A percentile compares a stretch with the other conserved stretches of the same genome.
phyloP scores from a whole-genome alignment of 2,113 vertebrate genomes.

The Bubo blakistoni region DNA sequence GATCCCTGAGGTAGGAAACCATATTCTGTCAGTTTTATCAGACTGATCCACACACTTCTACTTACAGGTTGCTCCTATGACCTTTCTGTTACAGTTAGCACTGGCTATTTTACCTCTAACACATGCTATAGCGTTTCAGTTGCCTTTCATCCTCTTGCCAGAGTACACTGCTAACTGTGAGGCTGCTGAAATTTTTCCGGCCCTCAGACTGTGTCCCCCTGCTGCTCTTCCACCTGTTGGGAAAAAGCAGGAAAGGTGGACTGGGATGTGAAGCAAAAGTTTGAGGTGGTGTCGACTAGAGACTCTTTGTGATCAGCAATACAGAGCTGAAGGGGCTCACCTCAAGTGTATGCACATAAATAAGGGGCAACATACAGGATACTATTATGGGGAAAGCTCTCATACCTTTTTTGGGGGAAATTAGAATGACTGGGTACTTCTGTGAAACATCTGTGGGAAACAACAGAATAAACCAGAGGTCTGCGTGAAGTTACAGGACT shows the following conservation, averaged over 20 bases:
- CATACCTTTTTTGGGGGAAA: not conserved
- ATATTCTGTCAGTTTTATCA: not conserved
- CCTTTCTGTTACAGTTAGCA: not conserved
- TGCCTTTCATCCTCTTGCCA: not conserved
- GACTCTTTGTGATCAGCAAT: not conserved
- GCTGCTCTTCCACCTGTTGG: not conserved
- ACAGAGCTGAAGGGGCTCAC: not conserved
- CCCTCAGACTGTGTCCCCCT: not conserved
- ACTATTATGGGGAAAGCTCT: not conserved
- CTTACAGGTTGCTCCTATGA: not conserved
- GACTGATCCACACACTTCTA: not conserved
- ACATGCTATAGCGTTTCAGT: not conserved
- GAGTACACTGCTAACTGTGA: not conserved
- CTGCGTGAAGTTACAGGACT: not conserved
- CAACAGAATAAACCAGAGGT: not conserved
- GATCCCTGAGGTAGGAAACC: not conserved
- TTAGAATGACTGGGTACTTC: not conserved
- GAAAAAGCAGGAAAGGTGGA: not conserved
- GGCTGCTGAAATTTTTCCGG: not conserved
- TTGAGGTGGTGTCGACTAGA: not conserved
- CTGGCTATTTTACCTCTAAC: not conserved
- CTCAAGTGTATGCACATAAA: fast-evolving
- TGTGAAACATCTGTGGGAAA: not conserved
- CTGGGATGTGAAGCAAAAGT: not conserved
- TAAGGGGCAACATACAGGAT: not conserved